A percentile compares a stretch with the other conserved stretches of the same genome.
phyloP scores from a whole-genome alignment of 92 coral and sea anemone species.

The Palythoa caribaeorum region DNA sequence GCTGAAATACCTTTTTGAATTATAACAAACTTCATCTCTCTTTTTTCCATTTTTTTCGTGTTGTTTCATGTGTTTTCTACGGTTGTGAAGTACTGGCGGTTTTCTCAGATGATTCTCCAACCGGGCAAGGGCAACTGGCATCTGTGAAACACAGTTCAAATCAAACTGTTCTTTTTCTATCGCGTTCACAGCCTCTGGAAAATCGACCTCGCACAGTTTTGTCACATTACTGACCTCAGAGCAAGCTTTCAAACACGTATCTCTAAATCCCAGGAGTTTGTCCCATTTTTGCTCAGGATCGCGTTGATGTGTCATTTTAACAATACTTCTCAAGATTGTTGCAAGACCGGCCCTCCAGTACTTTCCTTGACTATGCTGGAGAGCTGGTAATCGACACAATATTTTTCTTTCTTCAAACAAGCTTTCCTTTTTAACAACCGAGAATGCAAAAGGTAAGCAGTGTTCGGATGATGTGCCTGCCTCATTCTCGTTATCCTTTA shows the following conservation, averaged over 20 bases:
- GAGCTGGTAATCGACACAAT: slow-evolving; percentile 31
- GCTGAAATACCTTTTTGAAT: slow-evolving; percentile 17
- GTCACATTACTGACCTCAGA: slow-evolving; percentile 29
- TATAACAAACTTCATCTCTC: neutral
- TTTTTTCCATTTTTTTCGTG: neutral
- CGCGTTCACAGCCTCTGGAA: slow-evolving; percentile 22
- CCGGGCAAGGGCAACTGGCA: slow-evolving; percentile 35
- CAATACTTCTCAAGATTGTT: slow-evolving; percentile 25
- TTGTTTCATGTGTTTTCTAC: slow-evolving; percentile 32
- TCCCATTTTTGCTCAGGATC: slow-evolving; percentile 5
- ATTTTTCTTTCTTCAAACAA: neutral
- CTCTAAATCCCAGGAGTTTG: slow-evolving; percentile 38
- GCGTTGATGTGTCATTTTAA: slow-evolving; percentile 16
- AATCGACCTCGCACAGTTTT: slow-evolving; percentile 37
- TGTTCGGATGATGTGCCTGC: neutral
- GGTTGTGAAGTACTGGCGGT: slow-evolving; percentile 40
- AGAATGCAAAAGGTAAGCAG: neutral
- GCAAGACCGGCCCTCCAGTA: slow-evolving; percentile 43
- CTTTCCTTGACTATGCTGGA: slow-evolving; percentile 4
- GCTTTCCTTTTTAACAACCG: slow-evolving; percentile 21
- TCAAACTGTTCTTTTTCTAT: slow-evolving; percentile 28
- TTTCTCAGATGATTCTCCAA: slow-evolving; percentile 31
- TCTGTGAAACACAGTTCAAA: slow-evolving; percentile 9
- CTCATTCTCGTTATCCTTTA: neutral
- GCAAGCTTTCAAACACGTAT: slow-evolving; percentile 34